A percentile compares a stretch with the other conserved stretches of the same genome.
phyloP scores from a whole-genome alignment of 2,113 vertebrate genomes.

The Neogale vison region DNA sequence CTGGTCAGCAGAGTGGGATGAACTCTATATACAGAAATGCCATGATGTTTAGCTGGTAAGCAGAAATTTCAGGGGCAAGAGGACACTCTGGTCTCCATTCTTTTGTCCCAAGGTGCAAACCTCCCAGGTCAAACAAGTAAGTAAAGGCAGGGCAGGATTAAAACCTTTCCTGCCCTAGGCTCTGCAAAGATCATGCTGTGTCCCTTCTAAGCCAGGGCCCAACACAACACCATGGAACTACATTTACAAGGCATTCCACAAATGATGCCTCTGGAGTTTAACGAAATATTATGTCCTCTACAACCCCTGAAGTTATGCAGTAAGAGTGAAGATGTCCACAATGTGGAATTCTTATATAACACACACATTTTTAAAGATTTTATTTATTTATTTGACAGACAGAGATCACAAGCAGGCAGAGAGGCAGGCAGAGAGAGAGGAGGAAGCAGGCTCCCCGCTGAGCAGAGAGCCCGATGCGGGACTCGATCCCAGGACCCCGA shows the following conservation, averaged over 20 bases:
- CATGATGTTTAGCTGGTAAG: neutral
- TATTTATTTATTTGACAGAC: no score
- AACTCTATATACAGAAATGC: neutral
- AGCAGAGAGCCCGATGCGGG: no score
- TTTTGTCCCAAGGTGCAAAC: neutral
- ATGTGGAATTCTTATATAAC: neutral
- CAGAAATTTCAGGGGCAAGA: conserved; percentile 42
- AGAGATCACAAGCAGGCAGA: no score
- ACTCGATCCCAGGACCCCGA: no score
- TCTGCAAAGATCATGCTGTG: neutral
- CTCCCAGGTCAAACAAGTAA: neutral
- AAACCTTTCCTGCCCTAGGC: neutral
- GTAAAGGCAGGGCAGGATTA: neutral
- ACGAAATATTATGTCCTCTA: neutral
- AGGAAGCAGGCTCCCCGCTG: no score
- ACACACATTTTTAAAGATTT: neutral
- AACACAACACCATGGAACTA: neutral
- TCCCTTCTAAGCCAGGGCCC: neutral
- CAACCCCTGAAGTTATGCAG: neutral
- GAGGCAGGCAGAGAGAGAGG: no score
- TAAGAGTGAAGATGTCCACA: neutral
- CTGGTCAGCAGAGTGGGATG: conserved; percentile 59
- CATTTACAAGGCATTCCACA: neutral
- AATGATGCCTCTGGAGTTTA: neutral
- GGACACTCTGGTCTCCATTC: neutral